These are phyloP conservation scores for Cremastobaeus sp. DNA, from an alignment of 2,888 invertebrate genomes.

Conservation along the genomic window DNA sequence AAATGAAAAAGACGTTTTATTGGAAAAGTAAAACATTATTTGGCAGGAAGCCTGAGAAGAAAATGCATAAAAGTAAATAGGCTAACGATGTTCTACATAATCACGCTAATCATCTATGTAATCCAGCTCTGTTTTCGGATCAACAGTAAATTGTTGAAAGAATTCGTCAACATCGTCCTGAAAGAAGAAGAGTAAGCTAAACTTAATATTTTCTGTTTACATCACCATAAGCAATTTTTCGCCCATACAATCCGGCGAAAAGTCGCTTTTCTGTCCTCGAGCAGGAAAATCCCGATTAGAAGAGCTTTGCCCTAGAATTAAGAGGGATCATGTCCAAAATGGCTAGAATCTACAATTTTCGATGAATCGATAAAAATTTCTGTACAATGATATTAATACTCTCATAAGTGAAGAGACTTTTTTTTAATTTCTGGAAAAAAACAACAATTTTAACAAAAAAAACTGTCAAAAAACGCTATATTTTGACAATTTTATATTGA, in stretches of 20 bases:
- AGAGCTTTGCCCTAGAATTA: too few relatives aligned
- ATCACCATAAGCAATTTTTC: background rate
- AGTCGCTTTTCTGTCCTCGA: background rate
- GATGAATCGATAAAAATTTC: too few relatives aligned
- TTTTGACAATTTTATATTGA: too few relatives aligned
- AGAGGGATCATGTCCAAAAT: too few relatives aligned
- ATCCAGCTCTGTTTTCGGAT: conserved; percentile 64
- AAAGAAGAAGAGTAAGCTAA: conserved; percentile 44
- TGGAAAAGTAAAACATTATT: background rate
- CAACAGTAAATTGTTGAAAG: conserved; percentile 60
- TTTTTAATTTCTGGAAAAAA: too few relatives aligned
- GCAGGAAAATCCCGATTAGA: too few relatives aligned
- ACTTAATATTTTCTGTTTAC: too few relatives aligned
- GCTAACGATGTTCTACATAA: conserved; percentile 64
- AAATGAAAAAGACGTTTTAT: background rate
- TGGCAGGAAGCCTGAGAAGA: conserved; percentile 9
- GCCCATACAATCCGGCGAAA: background rate
- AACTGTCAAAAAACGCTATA: too few relatives aligned
- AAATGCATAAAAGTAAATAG: conserved; percentile 59
- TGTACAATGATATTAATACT: too few relatives aligned
- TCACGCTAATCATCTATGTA: conserved; percentile 64
- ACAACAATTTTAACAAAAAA: too few relatives aligned
- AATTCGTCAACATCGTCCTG: conserved; percentile 53
- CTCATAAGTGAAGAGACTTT: too few relatives aligned
- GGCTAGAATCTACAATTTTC: too few relatives aligned